Evolutionary conservation across 2,113 vertebrate species (phyloP), one percentile per base, ranked within the genome.

Genomic region (Microcebus lehilahytsara): DNA sequence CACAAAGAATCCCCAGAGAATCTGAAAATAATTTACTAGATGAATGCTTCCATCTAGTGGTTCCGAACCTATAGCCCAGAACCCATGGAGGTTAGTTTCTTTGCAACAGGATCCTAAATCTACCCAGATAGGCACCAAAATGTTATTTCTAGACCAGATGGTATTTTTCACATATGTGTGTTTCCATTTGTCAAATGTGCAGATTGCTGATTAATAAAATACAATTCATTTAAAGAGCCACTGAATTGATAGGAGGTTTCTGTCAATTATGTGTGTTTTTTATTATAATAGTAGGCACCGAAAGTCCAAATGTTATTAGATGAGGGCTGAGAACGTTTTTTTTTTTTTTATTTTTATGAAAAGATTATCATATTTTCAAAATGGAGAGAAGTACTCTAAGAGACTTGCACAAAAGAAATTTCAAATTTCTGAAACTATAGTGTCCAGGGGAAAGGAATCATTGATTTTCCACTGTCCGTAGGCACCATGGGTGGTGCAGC

Each of bases 401-500:
- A 62, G 40, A 84, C 9, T 46, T 23, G 49, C 23, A 20, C 3
- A 40, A 23, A n/a, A 23, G 30, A 67, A 85, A 16, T 89, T 40
- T 37, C 6, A 4, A 42, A 74, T 95, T 67, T 74, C 80, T 77
- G 1, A 85, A 64, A 8, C 1, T 34, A 0, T 56, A 3, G 14
- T 60, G 53, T 7, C 25, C 53, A 60, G 0, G 53, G 40, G 69
- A 32, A 89, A 51, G 27, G 22, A 64, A 25, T 53, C 22, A 25
- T 2, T 6, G 40, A 32, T 40, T 60, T 20, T 58, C 32, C 60
- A 32, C 46, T 9, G 2, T 2, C 3, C 14, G 17, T 71, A 42
- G 80, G 27, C 42, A 7, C 27, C 3, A 0, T 11, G 40, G 71
- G 23, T 42, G 4, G 17, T 23, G 0, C 6, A 14, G 9, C 16